Base-by-base conservation (phyloP, 2,113 vertebrate species). In the Bubo blakistoni region DNA sequence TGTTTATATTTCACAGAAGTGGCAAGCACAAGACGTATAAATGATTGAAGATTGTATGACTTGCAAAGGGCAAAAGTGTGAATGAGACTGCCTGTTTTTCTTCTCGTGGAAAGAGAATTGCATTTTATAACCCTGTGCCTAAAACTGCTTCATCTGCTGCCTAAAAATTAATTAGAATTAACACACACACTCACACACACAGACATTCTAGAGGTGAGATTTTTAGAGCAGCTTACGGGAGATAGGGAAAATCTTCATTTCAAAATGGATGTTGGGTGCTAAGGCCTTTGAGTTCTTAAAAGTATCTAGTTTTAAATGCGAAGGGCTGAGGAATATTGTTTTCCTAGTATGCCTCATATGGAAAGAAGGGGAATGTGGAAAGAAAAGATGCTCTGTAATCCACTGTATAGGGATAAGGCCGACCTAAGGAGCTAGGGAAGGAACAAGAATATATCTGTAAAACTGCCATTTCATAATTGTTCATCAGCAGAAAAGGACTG, bases 41-140 rank as follows among this genome's bases (percentile, higher is more conserved):
- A 95, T 97, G 96, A 97, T 98, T 97, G 96, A 80, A 69, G 84
- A 93, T 52, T 86, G 94, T 91, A 90, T 93, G 95, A 70, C 73
- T 97, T 97, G 93, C 94, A 98, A 98, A 98, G 96, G 96, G 91
- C 96, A 96, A 77, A 87, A 95, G 87, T 95, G 95, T 93, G 86
- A 96, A 93, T 88, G 95, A 96, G 92, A 69, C 86, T 96, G 55
- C 95, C 92, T 97, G 74, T 29, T 97, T 92, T 90, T 81, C 66
- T 94, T 93, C 59, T 88, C 12, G 79, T 94, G 74, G 80, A 95
- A 86, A 77, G 22, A 81, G 62, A 71, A 52, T 69, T 92, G 65
- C 80, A 70, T 90, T 96, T 91, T 93, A 66, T 86, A 95, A 67
- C 36, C 25, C 30, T 36, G 2, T 59, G 59, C 26, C 66, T 96